Conservation (phyloP, 2,113 vertebrate species). For the Onychostruthus taczanowskii region DNA sequence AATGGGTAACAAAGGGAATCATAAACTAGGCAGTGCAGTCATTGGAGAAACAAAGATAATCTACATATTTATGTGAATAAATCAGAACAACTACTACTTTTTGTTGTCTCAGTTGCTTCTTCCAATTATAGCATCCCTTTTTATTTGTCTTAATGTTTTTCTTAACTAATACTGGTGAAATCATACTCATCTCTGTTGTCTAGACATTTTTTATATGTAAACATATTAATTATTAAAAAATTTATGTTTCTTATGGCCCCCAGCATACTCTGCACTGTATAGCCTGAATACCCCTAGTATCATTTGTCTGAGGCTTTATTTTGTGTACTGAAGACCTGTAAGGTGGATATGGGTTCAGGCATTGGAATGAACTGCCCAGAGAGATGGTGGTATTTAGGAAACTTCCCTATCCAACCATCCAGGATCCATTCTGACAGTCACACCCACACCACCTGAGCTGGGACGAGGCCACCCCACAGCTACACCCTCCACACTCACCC, state of each 20-base stretch:
- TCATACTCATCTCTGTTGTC: neutral
- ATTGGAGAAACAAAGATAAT: neutral
- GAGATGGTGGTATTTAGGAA: neutral
- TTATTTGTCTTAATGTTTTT: neutral
- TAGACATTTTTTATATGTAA: neutral
- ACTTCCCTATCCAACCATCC: neutral
- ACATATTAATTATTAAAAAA: neutral
- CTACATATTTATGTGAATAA: conserved; percentile 8
- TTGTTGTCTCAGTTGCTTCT: neutral
- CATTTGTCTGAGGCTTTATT: neutral
- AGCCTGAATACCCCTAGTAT: neutral
- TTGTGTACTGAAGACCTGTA: neutral
- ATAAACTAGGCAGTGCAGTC: neutral
- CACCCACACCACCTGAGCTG: neutral
- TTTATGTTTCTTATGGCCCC: accelerated
- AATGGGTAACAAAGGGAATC: neutral
- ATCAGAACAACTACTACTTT: neutral
- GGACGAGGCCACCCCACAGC: neutral
- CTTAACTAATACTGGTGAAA: neutral
- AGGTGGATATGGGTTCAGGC: neutral
- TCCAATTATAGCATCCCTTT: neutral
- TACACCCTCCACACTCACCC: neutral
- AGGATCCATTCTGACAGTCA: neutral
- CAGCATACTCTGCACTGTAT: neutral
- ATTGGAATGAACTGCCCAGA: neutral